Evolutionary conservation across 92 coral and sea anemone genomes (phyloP).

Genomic region (Siderastrea siderea): DNA sequence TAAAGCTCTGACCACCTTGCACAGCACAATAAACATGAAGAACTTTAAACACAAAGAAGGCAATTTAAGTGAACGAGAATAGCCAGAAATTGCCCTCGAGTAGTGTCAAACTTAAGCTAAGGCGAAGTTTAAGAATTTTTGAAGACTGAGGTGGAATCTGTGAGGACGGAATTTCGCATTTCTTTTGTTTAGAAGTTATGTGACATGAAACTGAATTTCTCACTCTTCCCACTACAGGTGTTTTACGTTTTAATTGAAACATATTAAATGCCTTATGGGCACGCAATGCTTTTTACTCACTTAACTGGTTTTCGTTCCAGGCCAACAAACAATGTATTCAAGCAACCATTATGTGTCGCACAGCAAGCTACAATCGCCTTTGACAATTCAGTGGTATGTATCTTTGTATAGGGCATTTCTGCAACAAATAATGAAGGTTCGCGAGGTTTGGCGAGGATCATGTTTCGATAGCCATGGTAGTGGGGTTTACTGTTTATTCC

Average conservation of each 20-base stretch:
- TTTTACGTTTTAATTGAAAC: neutral
- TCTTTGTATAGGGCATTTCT: neutral
- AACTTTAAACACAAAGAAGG: neutral
- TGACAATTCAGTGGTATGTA: constrained; percentile 98
- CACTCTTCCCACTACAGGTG: neutral
- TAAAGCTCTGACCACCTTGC: neutral
- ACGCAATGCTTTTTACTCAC: neutral
- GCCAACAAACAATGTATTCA: constrained; percentile 76
- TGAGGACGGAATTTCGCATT: neutral
- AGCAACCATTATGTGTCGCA: constrained; percentile 89
- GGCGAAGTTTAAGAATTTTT: too few relatives aligned
- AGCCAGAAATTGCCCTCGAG: too few relatives aligned
- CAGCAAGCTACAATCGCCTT: constrained; percentile 98
- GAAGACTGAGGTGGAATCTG: neutral
- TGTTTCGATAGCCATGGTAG: neutral
- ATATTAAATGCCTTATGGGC: neutral
- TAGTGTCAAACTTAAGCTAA: too few relatives aligned
- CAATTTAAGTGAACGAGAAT: too few relatives aligned
- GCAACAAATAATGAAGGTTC: neutral
- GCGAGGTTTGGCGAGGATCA: neutral
- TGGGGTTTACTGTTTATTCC: too few relatives aligned
- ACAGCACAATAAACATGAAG: neutral
- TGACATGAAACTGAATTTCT: neutral
- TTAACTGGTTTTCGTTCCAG: constrained; percentile 6
- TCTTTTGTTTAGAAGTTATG: neutral